Base-by-base conservation (phyloP, 2,797 vertebrate species). In the Hybognathus amarus region DNA sequence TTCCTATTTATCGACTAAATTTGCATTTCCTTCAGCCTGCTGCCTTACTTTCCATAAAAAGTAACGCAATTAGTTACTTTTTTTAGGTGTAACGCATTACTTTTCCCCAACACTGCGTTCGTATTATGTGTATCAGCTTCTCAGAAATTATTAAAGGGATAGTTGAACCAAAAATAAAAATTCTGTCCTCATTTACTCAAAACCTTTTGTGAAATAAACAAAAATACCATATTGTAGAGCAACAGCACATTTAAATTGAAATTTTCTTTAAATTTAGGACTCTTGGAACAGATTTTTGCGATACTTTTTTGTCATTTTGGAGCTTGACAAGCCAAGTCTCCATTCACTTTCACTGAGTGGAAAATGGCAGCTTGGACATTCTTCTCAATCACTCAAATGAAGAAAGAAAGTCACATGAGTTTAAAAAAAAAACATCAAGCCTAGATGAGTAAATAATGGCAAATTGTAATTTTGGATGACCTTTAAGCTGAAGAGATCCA, bases 101-200 rank as follows among this genome's bases (percentile, higher is more conserved):
- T 63, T 63, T 17, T 17, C 2, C 13, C 61, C 61, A 30, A 30
- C 27, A 30, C 33, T 61, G 70, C 67, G 24, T 80, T 76, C 79
- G 64, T 45, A 61, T 63, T 82, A 63, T 67, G 68, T 73, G 80
- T 83, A 36, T 75, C 74, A 78, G 85, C 81, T 56, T 45, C 63
- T 79, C 74, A 42, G 77, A 45, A 67, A 54, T 77, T 73, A 24
- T 64, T 73, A 85, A 87, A 86, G 36, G 87, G 59, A 87, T 52
- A 89, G 67, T 69, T 40, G n/a, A 22, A 36, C 36, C 36, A 20
- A 80, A 40, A 45, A 71, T 6, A 0, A 10, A 30, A 47, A 45
- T 59, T 11, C 13, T 68, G 54, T 30, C 15, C 12, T 68, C 3
- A 11, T 61, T 61, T 47, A 18, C 40, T 36, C 7, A 13, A 75